Percentiles rank a stretch among this genome's conserved stretches.
Conservation (phyloP, 2,113 vertebrate species). For the Capreolus pygargus region DNA sequence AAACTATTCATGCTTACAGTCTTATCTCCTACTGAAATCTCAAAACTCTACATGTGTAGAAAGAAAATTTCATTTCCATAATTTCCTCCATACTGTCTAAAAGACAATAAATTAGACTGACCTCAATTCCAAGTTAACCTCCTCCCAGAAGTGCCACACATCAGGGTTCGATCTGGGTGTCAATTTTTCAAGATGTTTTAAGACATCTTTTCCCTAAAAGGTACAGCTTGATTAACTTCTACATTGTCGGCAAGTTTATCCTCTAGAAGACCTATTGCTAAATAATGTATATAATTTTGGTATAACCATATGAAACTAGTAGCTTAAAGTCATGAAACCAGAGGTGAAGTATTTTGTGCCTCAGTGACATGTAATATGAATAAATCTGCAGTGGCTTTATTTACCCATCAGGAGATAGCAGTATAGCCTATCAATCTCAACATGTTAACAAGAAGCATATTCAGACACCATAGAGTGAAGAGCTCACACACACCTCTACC, state of each 20-base stretch:
- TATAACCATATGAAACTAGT: background rate
- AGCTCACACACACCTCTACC: background rate
- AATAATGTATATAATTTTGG: background rate
- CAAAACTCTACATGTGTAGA: background rate
- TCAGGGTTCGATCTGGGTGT: background rate
- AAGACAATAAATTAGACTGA: background rate
- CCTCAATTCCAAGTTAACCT: conserved; percentile 30
- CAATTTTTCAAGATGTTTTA: conserved; percentile 36
- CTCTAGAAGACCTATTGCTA: background rate
- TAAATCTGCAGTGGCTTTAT: background rate
- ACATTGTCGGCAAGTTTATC: background rate
- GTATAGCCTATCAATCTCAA: background rate
- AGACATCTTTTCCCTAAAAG: background rate
- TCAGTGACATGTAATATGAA: background rate
- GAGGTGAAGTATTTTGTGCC: background rate
- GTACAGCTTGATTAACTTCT: background rate
- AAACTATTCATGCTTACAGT: conserved; percentile 16
- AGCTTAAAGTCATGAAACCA: background rate
- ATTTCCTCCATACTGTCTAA: background rate
- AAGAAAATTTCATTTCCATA: background rate
- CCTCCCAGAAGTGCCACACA: background rate
- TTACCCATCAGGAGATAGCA: background rate
- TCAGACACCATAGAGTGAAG: background rate
- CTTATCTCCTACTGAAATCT: background rate
- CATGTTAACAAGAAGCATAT: background rate